These are phyloP conservation scores for Eurypyga helias DNA, from an alignment of 2,113 vertebrate species.

Conservation along the genomic window DNA sequence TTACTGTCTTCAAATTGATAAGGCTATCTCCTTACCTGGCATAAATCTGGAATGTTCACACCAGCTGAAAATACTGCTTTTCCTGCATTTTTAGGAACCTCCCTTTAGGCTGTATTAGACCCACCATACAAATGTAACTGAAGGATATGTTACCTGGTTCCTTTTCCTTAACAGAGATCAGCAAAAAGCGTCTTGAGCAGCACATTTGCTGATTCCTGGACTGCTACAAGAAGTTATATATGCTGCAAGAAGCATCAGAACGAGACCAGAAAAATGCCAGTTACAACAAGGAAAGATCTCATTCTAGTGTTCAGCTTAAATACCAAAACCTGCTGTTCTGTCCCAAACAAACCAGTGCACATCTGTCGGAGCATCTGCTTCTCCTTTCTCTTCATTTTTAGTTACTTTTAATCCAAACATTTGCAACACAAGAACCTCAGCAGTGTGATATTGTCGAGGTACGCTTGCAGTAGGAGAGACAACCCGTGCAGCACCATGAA, in stretches of 20 bases:
- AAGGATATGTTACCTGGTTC: background rate
- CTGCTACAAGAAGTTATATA: background rate
- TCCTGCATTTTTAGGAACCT: background rate
- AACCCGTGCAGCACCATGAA: background rate
- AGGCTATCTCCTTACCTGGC: background rate
- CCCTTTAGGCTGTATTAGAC: background rate
- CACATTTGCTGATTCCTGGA: background rate
- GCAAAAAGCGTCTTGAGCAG: background rate
- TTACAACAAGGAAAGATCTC: background rate
- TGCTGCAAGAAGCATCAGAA: background rate
- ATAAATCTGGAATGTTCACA: background rate
- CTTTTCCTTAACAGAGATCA: background rate
- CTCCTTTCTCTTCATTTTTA: background rate
- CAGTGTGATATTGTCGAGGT: rapidly evolving
- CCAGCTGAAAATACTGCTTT: background rate
- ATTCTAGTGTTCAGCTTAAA: background rate
- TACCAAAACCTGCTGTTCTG: background rate
- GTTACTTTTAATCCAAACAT: background rate
- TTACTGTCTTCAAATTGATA: background rate
- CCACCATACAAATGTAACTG: background rate
- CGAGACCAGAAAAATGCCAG: background rate
- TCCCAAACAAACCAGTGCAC: background rate
- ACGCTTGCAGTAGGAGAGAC: background rate
- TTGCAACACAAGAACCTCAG: background rate
- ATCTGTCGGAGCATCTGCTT: background rate